Evolutionary conservation across 2,797 vertebrate species (phyloP), one percentile per base, ranked within the genome.

Genomic region (Basileuterus tristriatus): DNA sequence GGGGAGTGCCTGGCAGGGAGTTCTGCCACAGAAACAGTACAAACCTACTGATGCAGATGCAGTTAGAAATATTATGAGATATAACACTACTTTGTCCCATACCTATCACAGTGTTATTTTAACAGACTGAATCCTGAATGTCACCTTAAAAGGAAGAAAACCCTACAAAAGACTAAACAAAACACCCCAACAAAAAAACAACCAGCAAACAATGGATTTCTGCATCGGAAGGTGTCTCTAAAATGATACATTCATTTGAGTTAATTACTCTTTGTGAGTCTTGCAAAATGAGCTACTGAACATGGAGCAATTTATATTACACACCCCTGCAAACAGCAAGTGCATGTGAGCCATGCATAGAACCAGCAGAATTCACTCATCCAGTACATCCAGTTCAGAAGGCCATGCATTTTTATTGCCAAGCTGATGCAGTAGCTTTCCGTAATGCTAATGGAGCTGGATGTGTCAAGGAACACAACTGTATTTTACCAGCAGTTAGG

Each of bases 401-500:
- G 26, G 50, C 53, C 65, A 27, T 56, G 44, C 67, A 55, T 68
- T 95, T 94, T 96, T 87, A 89, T 90, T 62, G 83, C 85, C 58
- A 74, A 46, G 44, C 37, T 64, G 49, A 79, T 93, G 89, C 71
- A 56, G 68, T 78, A 74, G 41, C 67, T 93, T 87, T 94, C 77
- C 41, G 16, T 43, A 79, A 71, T 89, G 92, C 68, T 82, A 91
- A 76, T 32, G 36, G 67, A 75, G 67, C 67, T 15, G 68, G 71
- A 72, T 20, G 21, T 94, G 70, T 89, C 63, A 64, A 77, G 69
- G 72, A 95, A 37, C 82, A 67, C 83, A 89, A 68, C 3, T 32
- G 65, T 75, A 56, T 94, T 95, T 95, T 95, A 89, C 46, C 53
- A 68, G 50, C 50, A 83, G 67, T 92, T 90, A 92, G 63, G 46